Evolutionary conservation across 2,888 invertebrate genomes (phyloP).

Genomic region (Rhamnusium bicolor): DNA sequence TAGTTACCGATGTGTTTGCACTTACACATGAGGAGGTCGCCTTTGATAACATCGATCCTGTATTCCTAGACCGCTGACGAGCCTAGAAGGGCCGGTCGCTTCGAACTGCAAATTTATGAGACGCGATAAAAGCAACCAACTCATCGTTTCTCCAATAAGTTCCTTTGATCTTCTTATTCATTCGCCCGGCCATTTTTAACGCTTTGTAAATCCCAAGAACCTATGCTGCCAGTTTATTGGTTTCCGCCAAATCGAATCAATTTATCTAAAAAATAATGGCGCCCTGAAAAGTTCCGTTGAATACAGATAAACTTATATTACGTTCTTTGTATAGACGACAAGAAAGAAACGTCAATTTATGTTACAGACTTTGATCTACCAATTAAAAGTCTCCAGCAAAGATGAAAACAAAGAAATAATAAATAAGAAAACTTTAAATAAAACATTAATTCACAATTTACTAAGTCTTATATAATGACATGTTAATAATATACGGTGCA

Average conservation of each 20-base stretch:
- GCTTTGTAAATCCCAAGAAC: conserved; percentile 41
- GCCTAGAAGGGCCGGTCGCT: conserved; percentile 47
- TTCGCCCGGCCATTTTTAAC: conserved; percentile 48
- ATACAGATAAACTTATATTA: conserved; percentile 2
- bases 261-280: conserved; percentile 30
- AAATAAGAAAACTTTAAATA: too few species aligned
- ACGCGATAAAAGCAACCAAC: conserved; percentile 51
- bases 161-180: conserved; percentile 54
- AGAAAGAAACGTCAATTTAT: background rate
- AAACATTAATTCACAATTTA: too few species aligned
- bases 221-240: conserved; percentile 45
- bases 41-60: conserved; percentile 52
- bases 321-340: background rate
- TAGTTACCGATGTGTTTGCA: conserved; percentile 56
- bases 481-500: too few species aligned
- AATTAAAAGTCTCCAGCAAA: background rate
- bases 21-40: conserved; percentile 55
- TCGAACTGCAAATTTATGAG: conserved; percentile 38
- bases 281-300: background rate
- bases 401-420: too few species aligned
- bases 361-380: background rate
- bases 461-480: too few species aligned
- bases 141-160: conserved; percentile 51
- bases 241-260: conserved; percentile 42
- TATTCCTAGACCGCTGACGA: conserved; percentile 48